A percentile compares a stretch with the other conserved stretches of the same genome.
phyloP scores from a whole-genome alignment of 2,113 vertebrate genomes.

The Oenanthe melanoleuca region DNA sequence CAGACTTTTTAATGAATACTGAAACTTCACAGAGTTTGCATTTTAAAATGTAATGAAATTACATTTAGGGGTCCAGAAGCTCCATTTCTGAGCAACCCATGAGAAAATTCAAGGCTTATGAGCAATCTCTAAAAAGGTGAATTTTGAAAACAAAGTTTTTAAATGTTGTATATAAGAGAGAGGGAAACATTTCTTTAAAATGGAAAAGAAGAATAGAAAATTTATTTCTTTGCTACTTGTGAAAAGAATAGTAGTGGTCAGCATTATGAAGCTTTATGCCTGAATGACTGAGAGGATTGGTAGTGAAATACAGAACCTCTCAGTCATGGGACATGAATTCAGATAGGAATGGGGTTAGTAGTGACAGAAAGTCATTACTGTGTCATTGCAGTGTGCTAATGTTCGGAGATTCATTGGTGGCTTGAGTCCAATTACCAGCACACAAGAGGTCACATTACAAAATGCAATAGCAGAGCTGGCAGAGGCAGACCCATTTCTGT shows the following conservation, averaged over 20 bases:
- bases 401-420: conserved; percentile 44
- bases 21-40: neutral
- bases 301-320: conserved; percentile 49
- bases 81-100: neutral
- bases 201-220: neutral
- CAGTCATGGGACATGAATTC: conserved; percentile 54
- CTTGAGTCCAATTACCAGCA: conserved; percentile 2
- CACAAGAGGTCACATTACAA: neutral
- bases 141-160: neutral
- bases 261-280: neutral
- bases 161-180: neutral
- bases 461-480: neutral
- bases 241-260: neutral
- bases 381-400: conserved; percentile 31
- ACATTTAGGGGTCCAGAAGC: neutral
- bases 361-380: conserved; percentile 68
- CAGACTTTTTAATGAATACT: neutral
- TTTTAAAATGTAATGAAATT: neutral
- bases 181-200: neutral
- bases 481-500: neutral
- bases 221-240: neutral
- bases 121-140: neutral
- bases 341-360: conserved; percentile 44
- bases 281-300: conserved; percentile 2
- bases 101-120: neutral